phyloP scores from a whole-genome alignment of 2,113 vertebrate species.

The Ammodramus savannarum region DNA sequence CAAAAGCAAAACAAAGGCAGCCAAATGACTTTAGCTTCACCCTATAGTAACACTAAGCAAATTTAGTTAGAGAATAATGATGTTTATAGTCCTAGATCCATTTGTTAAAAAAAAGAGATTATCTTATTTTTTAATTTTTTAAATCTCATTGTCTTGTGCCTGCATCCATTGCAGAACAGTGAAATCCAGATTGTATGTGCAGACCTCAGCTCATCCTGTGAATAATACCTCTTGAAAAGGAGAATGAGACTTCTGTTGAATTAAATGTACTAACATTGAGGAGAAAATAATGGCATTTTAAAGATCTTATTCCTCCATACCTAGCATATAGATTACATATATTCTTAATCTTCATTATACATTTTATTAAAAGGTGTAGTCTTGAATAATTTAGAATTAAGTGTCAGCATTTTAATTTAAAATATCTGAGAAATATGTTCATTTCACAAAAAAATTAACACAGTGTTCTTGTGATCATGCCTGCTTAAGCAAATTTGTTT shows the following conservation, averaged over 20 bases:
- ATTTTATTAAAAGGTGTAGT: neutral
- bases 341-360: neutral
- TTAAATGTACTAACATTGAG: neutral
- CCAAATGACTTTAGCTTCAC: constrained; percentile 48
- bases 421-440: neutral
- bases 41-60: constrained; percentile 44
- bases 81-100: constrained; percentile 25
- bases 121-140: neutral
- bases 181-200: neutral
- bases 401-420: neutral
- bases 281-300: neutral
- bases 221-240: neutral
- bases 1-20: constrained; percentile 31
- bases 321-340: neutral
- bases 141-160: neutral
- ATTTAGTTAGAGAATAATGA: constrained; percentile 43
- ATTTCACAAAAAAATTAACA: neutral
- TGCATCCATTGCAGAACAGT: neutral
- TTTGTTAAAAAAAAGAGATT: neutral
- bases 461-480: neutral
- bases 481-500: neutral
- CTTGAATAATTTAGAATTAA: neutral
- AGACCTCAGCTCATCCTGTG: neutral
- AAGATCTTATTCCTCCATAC: neutral
- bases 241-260: neutral